Conservation (phyloP, 2,113 vertebrate genomes). For the Sebastes schlegelii region DNA sequence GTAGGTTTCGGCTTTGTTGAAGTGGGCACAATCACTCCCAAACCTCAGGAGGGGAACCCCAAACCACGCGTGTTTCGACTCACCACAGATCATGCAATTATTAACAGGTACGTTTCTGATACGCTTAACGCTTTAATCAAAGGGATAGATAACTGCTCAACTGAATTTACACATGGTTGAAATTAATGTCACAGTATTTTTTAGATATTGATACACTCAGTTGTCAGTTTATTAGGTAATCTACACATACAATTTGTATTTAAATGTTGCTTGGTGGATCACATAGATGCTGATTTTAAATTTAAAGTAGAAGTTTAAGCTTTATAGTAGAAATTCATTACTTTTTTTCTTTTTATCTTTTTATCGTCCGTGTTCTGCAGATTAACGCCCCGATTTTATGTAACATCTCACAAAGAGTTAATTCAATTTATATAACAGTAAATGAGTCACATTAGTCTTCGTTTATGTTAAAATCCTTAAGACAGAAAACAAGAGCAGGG, state of each 20-base stretch:
- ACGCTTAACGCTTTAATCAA: not conserved
- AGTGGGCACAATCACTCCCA: constrained; percentile 93
- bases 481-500: not conserved
- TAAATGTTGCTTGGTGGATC: not conserved
- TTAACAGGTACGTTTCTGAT: constrained; percentile 89
- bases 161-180: not conserved
- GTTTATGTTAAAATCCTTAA: not conserved
- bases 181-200: not conserved
- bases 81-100: constrained; percentile 87
- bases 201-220: not conserved
- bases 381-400: not conserved
- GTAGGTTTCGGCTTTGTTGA: constrained; percentile 98
- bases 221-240: not conserved
- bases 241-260: not conserved
- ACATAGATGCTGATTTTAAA: not conserved
- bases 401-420: not conserved
- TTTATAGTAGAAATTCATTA: not conserved
- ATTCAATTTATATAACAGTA: not conserved
- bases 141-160: not conserved
- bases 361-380: not conserved
- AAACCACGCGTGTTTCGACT: constrained; percentile 94
- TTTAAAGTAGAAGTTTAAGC: not conserved
- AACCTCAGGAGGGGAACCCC: constrained; percentile 94
- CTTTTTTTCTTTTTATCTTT: not conserved
- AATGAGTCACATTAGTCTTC: constrained; percentile 5